Base-by-base conservation (phyloP, 2,888 invertebrate genomes). In the Trichogramma dendrolimi region DNA sequence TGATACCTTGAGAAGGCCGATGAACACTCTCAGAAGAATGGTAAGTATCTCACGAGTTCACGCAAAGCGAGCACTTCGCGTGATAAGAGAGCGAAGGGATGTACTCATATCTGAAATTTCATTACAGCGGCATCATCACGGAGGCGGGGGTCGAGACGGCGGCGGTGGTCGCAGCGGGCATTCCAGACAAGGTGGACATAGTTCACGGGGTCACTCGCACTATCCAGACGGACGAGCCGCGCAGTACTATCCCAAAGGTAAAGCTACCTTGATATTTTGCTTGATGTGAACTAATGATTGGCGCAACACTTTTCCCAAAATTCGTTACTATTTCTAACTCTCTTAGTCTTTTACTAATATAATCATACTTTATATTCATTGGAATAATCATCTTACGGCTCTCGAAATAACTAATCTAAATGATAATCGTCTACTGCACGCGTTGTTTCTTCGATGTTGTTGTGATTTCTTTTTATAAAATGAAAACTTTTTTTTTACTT, bases 21-120 rank as follows among this genome's bases (percentile, higher is more conserved):
- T 95, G 87, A 92, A 92, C 79, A 95, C 95, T 51, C 81, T 95
- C 62, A 83, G 94, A 68, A 85, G 94, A 82, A 94, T 95, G 92
- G 90, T 89, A 76, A 55, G 14, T 6, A 4, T 52, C n/a, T 27
- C 8, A 4, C 14, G 7, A 48, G 7, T 51, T 38, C 11, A 1
- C 8, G 10, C 8, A 7, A 47, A 47, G 11, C 47, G 11, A 11
- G 47, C 6, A 47, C 5, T 10, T 11, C 47, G 10, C 11, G 10
- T 6, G 10, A 10, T 11, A 4, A 11, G 47, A 47, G 10, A 11
- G 47, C 47, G 11, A 10, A 5, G 47, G 47, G 10, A 1, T 47
- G 7, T 47, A 47, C 8, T 11, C 4, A 10, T 7, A 56, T 4
- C 27, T 39, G 5, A 5, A 39, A 50, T 41, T 41, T 14, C 60